Percentiles rank a stretch among this genome's conserved stretches.
Evolutionary conservation across 1,140 invertebrate genomes (phyloP).

Genomic region (Cyrtorhinus lividipennis): DNA sequence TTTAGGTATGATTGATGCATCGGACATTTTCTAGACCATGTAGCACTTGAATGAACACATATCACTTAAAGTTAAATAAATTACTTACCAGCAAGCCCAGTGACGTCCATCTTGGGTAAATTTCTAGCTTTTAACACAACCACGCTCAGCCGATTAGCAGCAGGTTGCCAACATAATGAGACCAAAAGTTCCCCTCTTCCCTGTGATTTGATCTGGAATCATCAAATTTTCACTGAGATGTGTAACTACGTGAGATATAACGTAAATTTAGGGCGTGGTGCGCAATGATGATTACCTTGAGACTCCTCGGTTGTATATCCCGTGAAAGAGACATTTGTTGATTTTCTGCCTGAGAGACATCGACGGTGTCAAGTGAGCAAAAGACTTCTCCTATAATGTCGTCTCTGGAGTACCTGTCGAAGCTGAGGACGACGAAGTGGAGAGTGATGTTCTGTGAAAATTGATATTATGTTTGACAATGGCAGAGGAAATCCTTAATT

Average conservation of each 20-base stretch:
- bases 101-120: slow-evolving; percentile 89
- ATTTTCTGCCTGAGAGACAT: slow-evolving; percentile 61
- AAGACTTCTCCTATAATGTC: slow-evolving; percentile 97
- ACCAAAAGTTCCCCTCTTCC: slow-evolving; percentile 80
- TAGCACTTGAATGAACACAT: too few relatives aligned
- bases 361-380: slow-evolving; percentile 60
- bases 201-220: slow-evolving; percentile 60
- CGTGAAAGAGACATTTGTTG: slow-evolving; percentile 59
- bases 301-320: slow-evolving; percentile 70
- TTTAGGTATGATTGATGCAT: too few relatives aligned
- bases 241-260: too few relatives aligned
- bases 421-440: slow-evolving; percentile 89
- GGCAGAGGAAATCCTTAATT: too few relatives aligned
- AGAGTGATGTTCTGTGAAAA: slow-evolving; percentile 59
- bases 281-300: too few relatives aligned
- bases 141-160: slow-evolving; percentile 71
- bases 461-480: too few relatives aligned
- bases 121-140: slow-evolving; percentile 87
- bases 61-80: too few relatives aligned
- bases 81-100: slow-evolving; percentile 59
- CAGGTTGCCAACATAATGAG: slow-evolving; percentile 87
- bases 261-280: too few relatives aligned
- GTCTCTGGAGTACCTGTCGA: slow-evolving; percentile 92
- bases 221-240: not conserved
- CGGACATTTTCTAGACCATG: too few relatives aligned